Evolutionary conservation across 2,888 invertebrate genomes (phyloP).

Genomic region (Periphyllus acericola): DNA sequence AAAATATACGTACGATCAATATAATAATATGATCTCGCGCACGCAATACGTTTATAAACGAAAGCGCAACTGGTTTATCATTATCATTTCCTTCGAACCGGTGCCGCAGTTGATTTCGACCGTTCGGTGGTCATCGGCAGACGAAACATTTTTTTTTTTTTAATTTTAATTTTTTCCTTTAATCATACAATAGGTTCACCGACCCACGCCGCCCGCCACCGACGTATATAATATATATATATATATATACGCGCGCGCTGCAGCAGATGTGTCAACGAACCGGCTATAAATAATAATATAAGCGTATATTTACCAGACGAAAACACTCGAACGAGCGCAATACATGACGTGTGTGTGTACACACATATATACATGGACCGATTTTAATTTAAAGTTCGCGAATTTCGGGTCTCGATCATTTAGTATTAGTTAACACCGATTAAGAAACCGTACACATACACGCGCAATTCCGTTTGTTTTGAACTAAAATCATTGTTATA

Average conservation of each 20-base stretch:
- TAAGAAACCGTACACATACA: conserved; percentile 42
- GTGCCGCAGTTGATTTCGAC: conserved; percentile 24
- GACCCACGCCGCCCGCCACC: conserved; percentile 30
- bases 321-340: conserved; percentile 27
- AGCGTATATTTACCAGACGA: conserved; percentile 35
- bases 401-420: conserved; percentile 54
- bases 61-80: no score
- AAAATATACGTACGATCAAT: neutral
- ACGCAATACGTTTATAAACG: neutral
- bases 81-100: neutral
- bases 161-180: neutral
- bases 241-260: no score
- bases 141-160: neutral
- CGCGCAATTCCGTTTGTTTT: conserved; percentile 40
- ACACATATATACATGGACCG: neutral
- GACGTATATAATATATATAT: no score
- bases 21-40: neutral
- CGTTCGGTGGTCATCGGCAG: conserved; percentile 39
- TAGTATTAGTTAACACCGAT: conserved; percentile 57
- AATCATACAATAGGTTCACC: conserved; percentile 49
- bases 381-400: conserved; percentile 31
- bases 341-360: no score
- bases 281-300: neutral
- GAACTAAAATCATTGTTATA: neutral
- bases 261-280: conserved; percentile 56